A percentile compares a stretch with the other conserved stretches of the same genome.
Conservation (phyloP, 2,797 vertebrate species). For the Thamnophis elegans region DNA sequence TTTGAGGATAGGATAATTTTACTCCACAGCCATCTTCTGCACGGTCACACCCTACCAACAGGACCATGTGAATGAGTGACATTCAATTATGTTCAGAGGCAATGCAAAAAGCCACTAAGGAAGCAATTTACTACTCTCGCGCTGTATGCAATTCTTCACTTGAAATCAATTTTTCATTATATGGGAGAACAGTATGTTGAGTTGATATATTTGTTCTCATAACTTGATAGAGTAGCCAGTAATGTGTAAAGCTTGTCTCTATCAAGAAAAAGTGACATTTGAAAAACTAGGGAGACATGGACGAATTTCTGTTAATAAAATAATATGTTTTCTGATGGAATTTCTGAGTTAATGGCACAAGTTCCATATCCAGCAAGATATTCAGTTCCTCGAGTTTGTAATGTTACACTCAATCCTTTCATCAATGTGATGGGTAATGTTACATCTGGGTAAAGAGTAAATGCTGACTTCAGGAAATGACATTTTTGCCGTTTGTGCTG, state of each 20-base stretch:
- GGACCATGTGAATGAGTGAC: conserved; percentile 71
- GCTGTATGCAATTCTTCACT: conserved; percentile 65
- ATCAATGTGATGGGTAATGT: accelerated
- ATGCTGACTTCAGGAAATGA: not conserved
- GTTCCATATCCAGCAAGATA: conserved; percentile 12
- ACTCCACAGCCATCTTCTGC: conserved; percentile 66
- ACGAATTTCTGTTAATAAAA: conserved; percentile 44
- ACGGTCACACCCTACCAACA: conserved; percentile 63
- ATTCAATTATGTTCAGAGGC: conserved; percentile 76
- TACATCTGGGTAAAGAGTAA: not conserved
- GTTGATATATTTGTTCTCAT: conserved; percentile 62
- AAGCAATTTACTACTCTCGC: conserved; percentile 71
- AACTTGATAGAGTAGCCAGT: conserved; percentile 61
- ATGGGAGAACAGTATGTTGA: conserved; percentile 58
- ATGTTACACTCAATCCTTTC: not conserved
- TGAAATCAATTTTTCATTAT: conserved; percentile 72
- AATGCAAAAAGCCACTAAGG: conserved; percentile 72
- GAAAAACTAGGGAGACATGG: conserved; percentile 40
- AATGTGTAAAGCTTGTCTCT: conserved; percentile 55
- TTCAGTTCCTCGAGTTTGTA: not conserved
- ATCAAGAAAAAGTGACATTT: conserved; percentile 53
- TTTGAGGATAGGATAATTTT: not conserved
- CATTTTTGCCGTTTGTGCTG: not conserved
- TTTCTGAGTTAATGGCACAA: conserved; percentile 44
- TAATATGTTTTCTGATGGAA: conserved; percentile 42